These are phyloP conservation scores for Tapirus terrestris DNA, from an alignment of 2,113 vertebrate genomes.

Conservation along the genomic window DNA sequence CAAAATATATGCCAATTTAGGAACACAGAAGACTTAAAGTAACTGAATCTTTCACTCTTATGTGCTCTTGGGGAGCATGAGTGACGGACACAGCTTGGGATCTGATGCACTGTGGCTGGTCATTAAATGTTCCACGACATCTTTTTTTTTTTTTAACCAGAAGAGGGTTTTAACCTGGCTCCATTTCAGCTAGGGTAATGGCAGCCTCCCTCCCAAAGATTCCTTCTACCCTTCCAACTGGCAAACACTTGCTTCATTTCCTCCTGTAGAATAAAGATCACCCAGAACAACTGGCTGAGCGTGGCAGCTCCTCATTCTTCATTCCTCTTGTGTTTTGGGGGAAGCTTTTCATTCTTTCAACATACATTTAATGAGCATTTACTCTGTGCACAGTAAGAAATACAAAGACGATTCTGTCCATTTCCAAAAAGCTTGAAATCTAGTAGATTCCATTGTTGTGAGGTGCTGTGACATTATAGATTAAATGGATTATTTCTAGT, in stretches of 20 bases:
- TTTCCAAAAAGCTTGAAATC: neutral
- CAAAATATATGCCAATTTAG: conserved; percentile 26
- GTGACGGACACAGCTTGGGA: neutral
- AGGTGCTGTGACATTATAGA: neutral
- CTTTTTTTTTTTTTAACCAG: conserved; percentile 45
- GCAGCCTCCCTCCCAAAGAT: conserved; percentile 71
- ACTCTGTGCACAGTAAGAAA: neutral
- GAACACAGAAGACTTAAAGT: conserved; percentile 18
- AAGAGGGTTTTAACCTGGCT: conserved; percentile 66
- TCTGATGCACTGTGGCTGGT: conserved; percentile 8
- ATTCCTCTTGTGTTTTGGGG: neutral
- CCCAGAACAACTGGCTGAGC: neutral
- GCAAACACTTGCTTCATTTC: conserved; percentile 65
- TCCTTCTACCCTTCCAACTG: conserved; percentile 73
- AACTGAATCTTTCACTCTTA: neutral
- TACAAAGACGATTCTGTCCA: neutral
- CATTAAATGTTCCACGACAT: conserved; percentile 72
- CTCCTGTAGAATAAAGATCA: conserved; percentile 46
- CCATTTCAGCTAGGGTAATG: conserved; percentile 61
- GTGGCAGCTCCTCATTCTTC: neutral
- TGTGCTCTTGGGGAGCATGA: neutral
- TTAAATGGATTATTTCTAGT: neutral
- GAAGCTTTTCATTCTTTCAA: neutral
- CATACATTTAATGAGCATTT: neutral
- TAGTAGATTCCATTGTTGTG: neutral